These are phyloP conservation scores for Potorous gilbertii DNA, from an alignment of 2,797 vertebrate genomes.

Conservation along the genomic window DNA sequence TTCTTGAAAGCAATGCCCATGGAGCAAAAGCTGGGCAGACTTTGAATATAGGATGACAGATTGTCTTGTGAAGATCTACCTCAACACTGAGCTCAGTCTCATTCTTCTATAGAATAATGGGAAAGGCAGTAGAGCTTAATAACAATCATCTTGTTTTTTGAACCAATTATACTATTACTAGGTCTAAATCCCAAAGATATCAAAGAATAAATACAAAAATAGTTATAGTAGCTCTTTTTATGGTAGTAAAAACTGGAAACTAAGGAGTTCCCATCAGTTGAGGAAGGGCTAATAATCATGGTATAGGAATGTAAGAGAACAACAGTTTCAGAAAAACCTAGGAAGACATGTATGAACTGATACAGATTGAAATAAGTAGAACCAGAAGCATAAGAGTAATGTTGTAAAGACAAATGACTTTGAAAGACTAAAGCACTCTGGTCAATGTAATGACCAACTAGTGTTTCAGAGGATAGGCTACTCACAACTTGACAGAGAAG, in stretches of 20 bases:
- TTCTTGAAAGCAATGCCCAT: background rate
- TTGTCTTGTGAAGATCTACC: background rate
- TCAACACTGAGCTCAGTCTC: background rate
- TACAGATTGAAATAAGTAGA: background rate
- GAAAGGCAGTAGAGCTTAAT: background rate
- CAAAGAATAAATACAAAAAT: background rate
- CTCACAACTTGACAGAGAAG: background rate
- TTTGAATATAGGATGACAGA: background rate
- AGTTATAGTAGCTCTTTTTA: background rate
- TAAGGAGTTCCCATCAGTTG: background rate
- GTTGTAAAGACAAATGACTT: background rate
- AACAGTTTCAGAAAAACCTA: background rate
- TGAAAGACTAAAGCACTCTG: background rate
- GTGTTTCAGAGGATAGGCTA: background rate
- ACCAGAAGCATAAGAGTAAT: background rate
- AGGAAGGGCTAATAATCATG: background rate
- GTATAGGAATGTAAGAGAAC: background rate
- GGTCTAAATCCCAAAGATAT: background rate
- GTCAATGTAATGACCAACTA: background rate
- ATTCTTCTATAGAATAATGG: background rate
- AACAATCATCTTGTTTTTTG: background rate
- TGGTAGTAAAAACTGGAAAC: background rate
- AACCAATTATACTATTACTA: background rate
- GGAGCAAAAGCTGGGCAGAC: background rate
- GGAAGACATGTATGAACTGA: background rate